phyloP scores from a whole-genome alignment of 2,797 vertebrate genomes.

The Silurus aristotelis region DNA sequence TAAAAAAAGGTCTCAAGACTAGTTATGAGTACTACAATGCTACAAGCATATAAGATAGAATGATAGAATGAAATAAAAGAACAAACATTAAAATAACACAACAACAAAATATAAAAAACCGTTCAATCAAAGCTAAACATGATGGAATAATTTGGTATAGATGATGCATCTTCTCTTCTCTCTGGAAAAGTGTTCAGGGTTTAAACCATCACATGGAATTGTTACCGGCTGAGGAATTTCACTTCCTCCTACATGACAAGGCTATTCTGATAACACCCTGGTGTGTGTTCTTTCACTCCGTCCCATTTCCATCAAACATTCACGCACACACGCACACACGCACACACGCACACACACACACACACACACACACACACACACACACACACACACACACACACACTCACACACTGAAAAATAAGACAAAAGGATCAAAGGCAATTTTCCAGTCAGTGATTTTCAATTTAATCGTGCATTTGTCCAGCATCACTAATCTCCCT shows the following conservation, averaged over 20 bases:
- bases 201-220: neutral
- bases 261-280: neutral
- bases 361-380: neutral
- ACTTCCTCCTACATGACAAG: neutral
- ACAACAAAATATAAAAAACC: neutral
- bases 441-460: constrained; percentile 41
- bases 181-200: neutral
- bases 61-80: neutral
- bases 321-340: neutral
- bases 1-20: too few relatives aligned
- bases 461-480: constrained; percentile 37
- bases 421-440: constrained; percentile 30
- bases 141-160: neutral
- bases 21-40: too few relatives aligned
- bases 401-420: neutral
- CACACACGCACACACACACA: neutral
- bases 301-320: neutral
- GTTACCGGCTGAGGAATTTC: neutral
- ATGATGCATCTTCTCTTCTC: neutral
- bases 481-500: constrained; percentile 38
- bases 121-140: neutral
- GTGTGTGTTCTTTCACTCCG: neutral
- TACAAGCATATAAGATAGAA: neutral
- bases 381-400: neutral
- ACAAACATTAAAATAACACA: neutral